These are phyloP conservation scores for Zaprionus nigranus DNA, from an alignment of 1,140 invertebrate genomes.

Conservation along the genomic window DNA sequence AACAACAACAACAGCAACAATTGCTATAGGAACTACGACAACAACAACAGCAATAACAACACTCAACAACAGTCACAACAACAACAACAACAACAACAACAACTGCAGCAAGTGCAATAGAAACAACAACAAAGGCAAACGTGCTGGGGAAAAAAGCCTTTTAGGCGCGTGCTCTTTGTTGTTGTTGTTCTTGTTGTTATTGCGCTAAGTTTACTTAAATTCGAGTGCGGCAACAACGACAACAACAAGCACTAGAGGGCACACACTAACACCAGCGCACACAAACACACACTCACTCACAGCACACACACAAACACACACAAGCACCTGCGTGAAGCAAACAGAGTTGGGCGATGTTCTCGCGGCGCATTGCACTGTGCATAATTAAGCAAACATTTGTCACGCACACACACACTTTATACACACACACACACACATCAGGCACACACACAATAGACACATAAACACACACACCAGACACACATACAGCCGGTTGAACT, in stretches of 20 bases:
- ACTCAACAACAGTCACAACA: not conserved
- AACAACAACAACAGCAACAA: constrained; percentile 8
- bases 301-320: not conserved
- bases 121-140: constrained; percentile 10
- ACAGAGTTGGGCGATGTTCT: constrained; percentile 14
- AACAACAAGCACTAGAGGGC: not conserved
- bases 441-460: constrained; percentile 14
- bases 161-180: not conserved
- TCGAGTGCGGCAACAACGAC: constrained; percentile 47
- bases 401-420: constrained; percentile 28
- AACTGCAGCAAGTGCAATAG: constrained; percentile 23
- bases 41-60: not conserved
- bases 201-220: constrained; percentile 55
- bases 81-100: not conserved
- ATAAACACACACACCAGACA: constrained; percentile 7
- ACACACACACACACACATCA: not conserved
- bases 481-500: constrained; percentile 1
- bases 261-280: not conserved
- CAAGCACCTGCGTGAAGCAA: not conserved
- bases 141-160: not conserved
- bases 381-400: constrained; percentile 75
- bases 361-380: constrained; percentile 55
- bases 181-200: not conserved
- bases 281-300: not conserved
- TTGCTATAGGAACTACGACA: constrained; percentile 14